Percentiles rank a stretch among this genome's conserved stretches.
These are phyloP conservation scores for Ostrea edulis DNA, from an alignment of 1,140 invertebrate species.

Conservation along the genomic window DNA sequence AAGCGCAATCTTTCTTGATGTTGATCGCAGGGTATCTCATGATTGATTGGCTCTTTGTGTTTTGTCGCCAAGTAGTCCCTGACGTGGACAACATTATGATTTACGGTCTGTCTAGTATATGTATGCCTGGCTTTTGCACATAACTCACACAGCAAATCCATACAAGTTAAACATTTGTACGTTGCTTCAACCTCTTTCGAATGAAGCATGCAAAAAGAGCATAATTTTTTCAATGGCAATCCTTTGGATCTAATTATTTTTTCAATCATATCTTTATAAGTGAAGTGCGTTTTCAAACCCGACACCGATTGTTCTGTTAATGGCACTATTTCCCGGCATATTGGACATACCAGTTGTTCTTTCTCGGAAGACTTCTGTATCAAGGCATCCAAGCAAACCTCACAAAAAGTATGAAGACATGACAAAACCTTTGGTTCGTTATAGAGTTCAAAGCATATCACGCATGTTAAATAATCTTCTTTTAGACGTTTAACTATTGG, in stretches of 20 bases:
- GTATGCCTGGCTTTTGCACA: not conserved
- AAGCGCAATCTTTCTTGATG: not conserved
- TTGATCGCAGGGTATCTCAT: not conserved
- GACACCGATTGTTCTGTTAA: not conserved
- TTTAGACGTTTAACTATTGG: not conserved
- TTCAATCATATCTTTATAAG: not conserved
- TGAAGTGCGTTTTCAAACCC: slow-evolving; percentile 7
- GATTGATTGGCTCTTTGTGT: not conserved
- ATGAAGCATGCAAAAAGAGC: slow-evolving; percentile 1
- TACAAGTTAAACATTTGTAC: not conserved
- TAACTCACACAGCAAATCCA: not conserved
- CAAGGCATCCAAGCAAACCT: not conserved
- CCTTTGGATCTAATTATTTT: not conserved
- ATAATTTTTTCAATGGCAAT: not conserved
- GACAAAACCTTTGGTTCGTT: not conserved
- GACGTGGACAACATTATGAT: not conserved
- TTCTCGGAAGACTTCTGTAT: not conserved
- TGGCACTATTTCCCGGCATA: not conserved
- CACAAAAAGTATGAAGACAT: slow-evolving; percentile 5
- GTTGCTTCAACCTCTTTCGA: slow-evolving; percentile 7
- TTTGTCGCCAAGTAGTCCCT: slow-evolving; percentile 13
- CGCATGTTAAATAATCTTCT: slow-evolving; percentile 21
- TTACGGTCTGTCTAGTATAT: not conserved
- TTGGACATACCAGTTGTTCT: not conserved
- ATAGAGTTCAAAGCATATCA: slow-evolving; percentile 6